phyloP scores from a whole-genome alignment of 2,113 vertebrate genomes.

The Halcyon senegalensis region DNA sequence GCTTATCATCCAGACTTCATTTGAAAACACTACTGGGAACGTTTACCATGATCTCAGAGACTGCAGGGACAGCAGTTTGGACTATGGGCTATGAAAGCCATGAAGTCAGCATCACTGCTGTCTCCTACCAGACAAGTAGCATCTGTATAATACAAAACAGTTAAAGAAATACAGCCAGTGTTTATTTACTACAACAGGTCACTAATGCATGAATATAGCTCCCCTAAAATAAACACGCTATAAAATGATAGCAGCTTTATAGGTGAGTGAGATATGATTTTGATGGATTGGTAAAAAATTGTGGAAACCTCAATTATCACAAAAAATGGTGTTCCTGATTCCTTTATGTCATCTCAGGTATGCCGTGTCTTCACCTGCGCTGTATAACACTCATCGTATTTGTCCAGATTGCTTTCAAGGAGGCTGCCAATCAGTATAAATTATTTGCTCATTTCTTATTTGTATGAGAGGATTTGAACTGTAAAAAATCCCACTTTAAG shows the following conservation, averaged over 20 bases:
- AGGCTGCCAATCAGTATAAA: neutral
- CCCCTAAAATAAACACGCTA: neutral
- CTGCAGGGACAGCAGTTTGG: neutral
- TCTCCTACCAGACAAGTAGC: neutral
- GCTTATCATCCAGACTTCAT: neutral
- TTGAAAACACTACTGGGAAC: neutral
- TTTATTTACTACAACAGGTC: neutral
- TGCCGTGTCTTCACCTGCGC: neutral
- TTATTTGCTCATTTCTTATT: neutral
- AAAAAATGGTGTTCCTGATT: neutral
- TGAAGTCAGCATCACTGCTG: neutral
- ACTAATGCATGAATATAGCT: neutral
- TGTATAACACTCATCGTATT: neutral
- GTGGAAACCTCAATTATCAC: neutral
- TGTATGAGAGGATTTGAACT: neutral
- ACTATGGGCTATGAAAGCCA: neutral
- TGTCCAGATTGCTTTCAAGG: neutral
- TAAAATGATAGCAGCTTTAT: neutral
- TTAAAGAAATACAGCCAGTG: neutral
- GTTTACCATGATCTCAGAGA: neutral
- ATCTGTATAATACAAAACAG: neutral
- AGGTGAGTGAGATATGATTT: neutral
- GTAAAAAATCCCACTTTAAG: neutral
- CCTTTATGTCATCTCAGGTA: neutral
- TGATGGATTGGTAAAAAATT: neutral